Base-by-base conservation (phyloP, 2,113 vertebrate genomes). In the Pedetes capensis region DNA sequence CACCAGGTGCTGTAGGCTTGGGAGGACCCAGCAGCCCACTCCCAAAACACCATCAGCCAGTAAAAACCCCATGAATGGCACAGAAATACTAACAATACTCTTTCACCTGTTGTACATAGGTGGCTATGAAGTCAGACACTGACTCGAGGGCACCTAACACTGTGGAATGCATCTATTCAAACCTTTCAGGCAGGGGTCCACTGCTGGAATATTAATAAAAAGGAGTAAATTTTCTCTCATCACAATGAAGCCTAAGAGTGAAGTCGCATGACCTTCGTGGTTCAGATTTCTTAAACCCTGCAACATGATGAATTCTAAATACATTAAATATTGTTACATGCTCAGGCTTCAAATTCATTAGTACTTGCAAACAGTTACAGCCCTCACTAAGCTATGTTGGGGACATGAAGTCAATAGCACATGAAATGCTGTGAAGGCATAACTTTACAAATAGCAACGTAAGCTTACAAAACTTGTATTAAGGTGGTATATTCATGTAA, bases 361-460 rank as follows among this genome's bases (percentile, higher is more conserved):
- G 96, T 98, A 98, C 97, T 95, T 98, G 96, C 96, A 97, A 98
- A 98, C 95, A 98, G 95, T 98, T 98, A 99, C 98, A 99, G 99
- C 99, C 99, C 99, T 99, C 99, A 99, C 99, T 99, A 99, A 99
- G 98, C 99, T 99, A 98, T 80, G 99, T 99, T 99, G 99, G 99
- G 99, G 99, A 99, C 99, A 61, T 97, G 97, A 98, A 98, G 99
- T 99, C 99, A 99, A 99, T 99, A 99, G 99, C 99, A 99, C 99
- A 84, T 98, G 98, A 97, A 97, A 97, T 98, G 99, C 99, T 99
- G 99, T 99, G 99, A 99, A 99, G 99, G 99, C 98, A 98, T 99
- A 98, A 98, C 98, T 98, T 98, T 98, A 98, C 97, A 98, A 98
- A 98, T 71, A 98, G 98, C 98, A 99, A 98, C 97, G 63, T 98